Conservation (phyloP, 2,113 vertebrate genomes). For the Bungarus multicinctus region DNA sequence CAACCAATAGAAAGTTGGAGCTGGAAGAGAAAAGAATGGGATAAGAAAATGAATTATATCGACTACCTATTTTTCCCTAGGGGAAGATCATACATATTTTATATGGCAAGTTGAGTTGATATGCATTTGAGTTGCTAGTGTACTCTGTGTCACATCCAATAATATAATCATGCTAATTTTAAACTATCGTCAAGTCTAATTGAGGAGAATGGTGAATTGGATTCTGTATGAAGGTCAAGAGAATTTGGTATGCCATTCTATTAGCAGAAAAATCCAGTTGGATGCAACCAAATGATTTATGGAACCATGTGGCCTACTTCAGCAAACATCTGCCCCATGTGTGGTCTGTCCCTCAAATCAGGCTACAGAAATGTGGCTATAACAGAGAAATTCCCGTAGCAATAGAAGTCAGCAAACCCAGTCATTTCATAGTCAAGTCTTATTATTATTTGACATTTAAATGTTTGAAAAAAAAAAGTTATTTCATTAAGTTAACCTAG, state of each 20-base stretch:
- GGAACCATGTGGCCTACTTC: neutral
- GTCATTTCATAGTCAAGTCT: slow-evolving; percentile 15
- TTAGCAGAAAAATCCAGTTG: neutral
- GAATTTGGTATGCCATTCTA: neutral
- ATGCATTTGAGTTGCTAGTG: neutral
- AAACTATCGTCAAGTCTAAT: neutral
- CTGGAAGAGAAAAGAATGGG: neutral
- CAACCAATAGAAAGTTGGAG: neutral
- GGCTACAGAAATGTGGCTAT: neutral
- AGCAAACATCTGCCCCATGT: neutral
- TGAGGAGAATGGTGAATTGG: neutral
- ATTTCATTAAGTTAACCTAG: slow-evolving; percentile 21
- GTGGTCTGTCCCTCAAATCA: neutral
- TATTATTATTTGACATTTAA: slow-evolving; percentile 30
- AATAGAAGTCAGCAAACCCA: slow-evolving; percentile 11
- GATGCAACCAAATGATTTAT: neutral
- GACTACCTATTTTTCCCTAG: neutral
- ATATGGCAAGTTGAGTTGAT: neutral
- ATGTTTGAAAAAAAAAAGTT: slow-evolving; percentile 17
- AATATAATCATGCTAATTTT: neutral
- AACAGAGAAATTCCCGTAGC: slow-evolving; percentile 15
- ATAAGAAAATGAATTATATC: neutral
- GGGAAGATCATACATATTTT: neutral
- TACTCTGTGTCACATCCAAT: neutral
- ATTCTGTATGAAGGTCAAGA: neutral